Percentiles rank a stretch among this genome's conserved stretches.
These are phyloP conservation scores for Procambarus virginalis DNA, from an alignment of 1,140 invertebrate species.

Conservation along the genomic window DNA sequence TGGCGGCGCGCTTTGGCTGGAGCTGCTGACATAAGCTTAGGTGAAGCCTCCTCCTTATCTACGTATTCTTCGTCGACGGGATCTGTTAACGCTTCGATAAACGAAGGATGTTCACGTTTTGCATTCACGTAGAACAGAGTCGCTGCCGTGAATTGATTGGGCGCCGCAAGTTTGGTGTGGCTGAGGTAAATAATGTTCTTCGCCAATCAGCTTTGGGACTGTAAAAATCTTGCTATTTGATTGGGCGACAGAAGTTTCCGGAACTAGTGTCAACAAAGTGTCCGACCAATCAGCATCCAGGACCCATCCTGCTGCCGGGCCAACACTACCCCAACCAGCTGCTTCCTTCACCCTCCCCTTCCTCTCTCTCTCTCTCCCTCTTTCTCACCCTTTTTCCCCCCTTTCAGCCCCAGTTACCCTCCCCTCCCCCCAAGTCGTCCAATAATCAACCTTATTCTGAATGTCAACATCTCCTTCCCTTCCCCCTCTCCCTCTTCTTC, in stretches of 20 bases:
- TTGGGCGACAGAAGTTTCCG: constrained; percentile 33
- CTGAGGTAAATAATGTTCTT: constrained; percentile 26
- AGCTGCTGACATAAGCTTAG: neutral
- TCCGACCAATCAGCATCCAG: constrained; percentile 36
- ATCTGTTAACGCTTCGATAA: neutral
- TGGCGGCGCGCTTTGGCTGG: no score
- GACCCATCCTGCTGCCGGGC: constrained; percentile 5
- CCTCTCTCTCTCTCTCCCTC: neutral
- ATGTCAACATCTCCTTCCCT: neutral
- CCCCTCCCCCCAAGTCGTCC: neutral
- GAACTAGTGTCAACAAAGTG: constrained; percentile 47
- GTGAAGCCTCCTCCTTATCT: neutral
- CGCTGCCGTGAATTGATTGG: constrained; percentile 41
- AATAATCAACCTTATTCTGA: neutral
- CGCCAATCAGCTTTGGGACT: constrained; percentile 30
- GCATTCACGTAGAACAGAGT: constrained; percentile 7
- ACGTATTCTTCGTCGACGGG: neutral
- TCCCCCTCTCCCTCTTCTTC: neutral
- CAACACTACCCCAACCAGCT: neutral
- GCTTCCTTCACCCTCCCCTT: neutral
- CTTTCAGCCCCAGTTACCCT: neutral
- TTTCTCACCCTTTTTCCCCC: neutral
- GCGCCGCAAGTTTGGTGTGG: constrained; percentile 7
- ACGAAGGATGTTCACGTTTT: constrained; percentile 1
- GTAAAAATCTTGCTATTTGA: constrained; percentile 43